Conservation (phyloP, 2,113 vertebrate genomes). For the Rattus norvegicus region DNA sequence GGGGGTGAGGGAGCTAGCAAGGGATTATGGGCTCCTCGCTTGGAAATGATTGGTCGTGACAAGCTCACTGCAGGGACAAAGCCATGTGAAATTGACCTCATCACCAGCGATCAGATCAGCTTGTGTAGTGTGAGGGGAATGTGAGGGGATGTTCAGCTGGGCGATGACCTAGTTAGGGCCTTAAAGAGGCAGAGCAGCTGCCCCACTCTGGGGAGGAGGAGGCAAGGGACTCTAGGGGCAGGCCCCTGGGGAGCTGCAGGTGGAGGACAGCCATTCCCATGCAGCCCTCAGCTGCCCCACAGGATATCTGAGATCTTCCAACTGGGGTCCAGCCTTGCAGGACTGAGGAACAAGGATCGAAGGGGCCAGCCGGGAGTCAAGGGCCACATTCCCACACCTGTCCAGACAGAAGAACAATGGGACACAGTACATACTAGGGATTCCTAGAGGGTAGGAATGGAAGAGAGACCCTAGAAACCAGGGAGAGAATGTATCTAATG, state of each 20-base stretch:
- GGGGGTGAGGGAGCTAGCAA: constrained; percentile 63
- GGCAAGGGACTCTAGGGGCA: constrained; percentile 20
- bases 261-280: constrained; percentile 31
- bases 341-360: not conserved
- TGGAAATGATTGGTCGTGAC: constrained; percentile 82
- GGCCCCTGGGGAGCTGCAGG: constrained; percentile 47
- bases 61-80: constrained; percentile 82
- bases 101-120: constrained; percentile 82
- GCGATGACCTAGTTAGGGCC: constrained; percentile 80
- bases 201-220: constrained; percentile 57
- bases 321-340: not conserved
- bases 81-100: constrained; percentile 83
- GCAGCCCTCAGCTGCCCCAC: not conserved
- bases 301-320: not conserved
- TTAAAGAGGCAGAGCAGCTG: constrained; percentile 80
- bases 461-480: not conserved
- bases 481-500: not conserved
- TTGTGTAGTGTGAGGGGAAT: constrained; percentile 80
- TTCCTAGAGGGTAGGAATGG: not conserved
- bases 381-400: not conserved
- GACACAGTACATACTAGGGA: not conserved
- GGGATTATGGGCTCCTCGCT: constrained; percentile 80
- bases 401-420: not conserved
- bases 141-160: constrained; percentile 75
- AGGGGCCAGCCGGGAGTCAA: not conserved